A percentile compares a stretch with the other conserved stretches of the same genome.
phyloP scores from a whole-genome alignment of 2,888 invertebrate species.

The Euplagia quadripunctaria region DNA sequence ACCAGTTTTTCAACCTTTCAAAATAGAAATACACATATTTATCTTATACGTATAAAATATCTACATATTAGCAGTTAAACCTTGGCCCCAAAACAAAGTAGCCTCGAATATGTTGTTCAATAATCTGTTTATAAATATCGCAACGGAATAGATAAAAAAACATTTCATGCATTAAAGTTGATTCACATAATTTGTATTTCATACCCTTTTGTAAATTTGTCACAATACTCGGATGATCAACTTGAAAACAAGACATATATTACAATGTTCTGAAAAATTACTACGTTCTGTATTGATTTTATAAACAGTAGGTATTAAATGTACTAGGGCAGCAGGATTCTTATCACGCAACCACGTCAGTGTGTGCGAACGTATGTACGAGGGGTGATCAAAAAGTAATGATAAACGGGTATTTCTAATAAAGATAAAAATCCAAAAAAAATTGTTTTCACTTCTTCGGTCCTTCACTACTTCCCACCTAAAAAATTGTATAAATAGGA shows the following conservation, averaged over 20 bases:
- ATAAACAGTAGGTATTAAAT: conserved; percentile 53
- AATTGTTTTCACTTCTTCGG: no score
- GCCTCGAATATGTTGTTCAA: conserved; percentile 78
- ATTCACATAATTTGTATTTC: neutral
- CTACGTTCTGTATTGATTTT: neutral
- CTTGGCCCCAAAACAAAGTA: conserved; percentile 82
- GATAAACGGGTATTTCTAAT: no score
- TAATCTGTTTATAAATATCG: conserved; percentile 80
- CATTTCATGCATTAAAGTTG: conserved; percentile 23
- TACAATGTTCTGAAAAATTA: neutral
- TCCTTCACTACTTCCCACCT: no score
- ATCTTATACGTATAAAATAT: conserved; percentile 71
- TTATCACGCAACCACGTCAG: conserved; percentile 50
- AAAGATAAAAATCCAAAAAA: no score
- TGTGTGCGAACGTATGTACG: conserved; percentile 67
- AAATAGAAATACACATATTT: conserved; percentile 61
- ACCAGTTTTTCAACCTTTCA: conserved; percentile 67
- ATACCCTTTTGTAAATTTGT: neutral
- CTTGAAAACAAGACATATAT: neutral
- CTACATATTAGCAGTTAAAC: conserved; percentile 77
- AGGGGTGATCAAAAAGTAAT: no score
- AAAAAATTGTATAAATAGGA: no score
- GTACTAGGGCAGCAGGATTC: conserved; percentile 70
- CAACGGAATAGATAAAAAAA: conserved; percentile 68
- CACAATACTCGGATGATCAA: neutral